Evolutionary conservation across 2,888 invertebrate genomes (phyloP), one percentile per base, ranked within the genome.

Genomic region (Dermolepida albohirtum): DNA sequence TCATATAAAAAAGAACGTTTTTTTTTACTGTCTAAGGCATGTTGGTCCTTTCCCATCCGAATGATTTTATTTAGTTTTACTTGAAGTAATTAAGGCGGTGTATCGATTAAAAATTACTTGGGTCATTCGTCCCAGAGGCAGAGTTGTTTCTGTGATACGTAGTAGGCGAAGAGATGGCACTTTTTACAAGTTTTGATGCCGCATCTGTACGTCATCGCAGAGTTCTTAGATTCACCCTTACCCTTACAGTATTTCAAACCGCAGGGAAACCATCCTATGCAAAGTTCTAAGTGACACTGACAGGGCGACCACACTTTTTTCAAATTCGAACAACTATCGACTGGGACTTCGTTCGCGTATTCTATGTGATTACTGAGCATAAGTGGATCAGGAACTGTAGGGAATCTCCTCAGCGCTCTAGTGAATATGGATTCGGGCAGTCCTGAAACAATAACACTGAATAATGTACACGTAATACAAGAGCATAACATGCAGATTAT

Each of bases 191-290:
- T 97, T 84, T 96, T 96, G 80, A 97, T 97, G 72, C 97, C 97
- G 82, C 97, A 97, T 63, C 97, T 88, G 85, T 96, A 97, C 63
- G 87, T 88, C 74, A 87, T 85, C 5, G 74, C 66, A 87, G 84
- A 90, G 80, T 88, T 89, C 74, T 87, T 87, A 16, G 83, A 81
- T 52, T 80, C 80, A 16, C 82, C 83, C 73, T 83, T 83, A 57
- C 84, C 79, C 74, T 95, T 94, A 84, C 97, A 97, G 84, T 96
- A 97, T 81, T 97, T 97, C 49, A 97, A 86, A 17, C 95, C 96
- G 82, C 97, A 97, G 0, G 97, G 97, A 83, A 96, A 97, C 97
- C 97, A 97, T 63, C 95, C 95, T 63, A 97, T 91, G 82, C 96
- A 96, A 71, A 92, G 89, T 86, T 96, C 93, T 75, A 96, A 86